Evolutionary conservation across 2,113 vertebrate species (phyloP).

Genomic region (Thunnus maccoyii): DNA sequence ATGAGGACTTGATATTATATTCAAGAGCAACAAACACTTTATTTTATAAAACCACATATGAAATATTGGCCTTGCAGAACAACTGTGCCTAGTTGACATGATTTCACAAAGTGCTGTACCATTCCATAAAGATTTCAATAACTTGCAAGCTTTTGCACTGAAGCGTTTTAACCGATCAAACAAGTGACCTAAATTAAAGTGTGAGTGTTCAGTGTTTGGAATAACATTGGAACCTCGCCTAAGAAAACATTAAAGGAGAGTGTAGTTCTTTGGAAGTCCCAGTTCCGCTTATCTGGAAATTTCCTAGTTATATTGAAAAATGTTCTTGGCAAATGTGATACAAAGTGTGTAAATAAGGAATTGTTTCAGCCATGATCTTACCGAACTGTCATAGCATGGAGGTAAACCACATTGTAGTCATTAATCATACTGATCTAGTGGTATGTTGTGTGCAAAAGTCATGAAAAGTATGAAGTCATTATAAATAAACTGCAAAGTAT

Average conservation of each 20-base stretch:
- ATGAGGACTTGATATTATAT: too few species aligned
- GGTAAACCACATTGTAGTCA: background rate
- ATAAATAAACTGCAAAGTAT: constrained; percentile 5
- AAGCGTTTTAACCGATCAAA: background rate
- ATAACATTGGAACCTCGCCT: background rate
- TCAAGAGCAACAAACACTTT: too few species aligned
- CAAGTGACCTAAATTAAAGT: too few species aligned
- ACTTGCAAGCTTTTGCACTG: background rate
- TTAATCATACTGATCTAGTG: constrained; percentile 8
- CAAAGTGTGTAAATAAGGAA: constrained; percentile 1
- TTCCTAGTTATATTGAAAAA: background rate
- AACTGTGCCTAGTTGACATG: too few species aligned
- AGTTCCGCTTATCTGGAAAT: background rate
- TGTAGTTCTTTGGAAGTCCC: constrained; percentile 7
- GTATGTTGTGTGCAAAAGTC: background rate
- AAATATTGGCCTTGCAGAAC: too few species aligned
- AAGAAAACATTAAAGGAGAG: constrained; percentile 5
- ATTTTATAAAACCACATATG: too few species aligned
- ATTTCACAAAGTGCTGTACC: background rate
- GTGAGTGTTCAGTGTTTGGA: background rate
- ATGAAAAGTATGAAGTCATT: constrained; percentile 37
- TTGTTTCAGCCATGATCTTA: background rate
- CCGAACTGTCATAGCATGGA: background rate
- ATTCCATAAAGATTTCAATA: background rate
- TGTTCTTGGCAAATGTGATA: background rate